Conservation (phyloP, 92 coral and sea anemone species). For the Hydrozoanthus gracilis region DNA sequence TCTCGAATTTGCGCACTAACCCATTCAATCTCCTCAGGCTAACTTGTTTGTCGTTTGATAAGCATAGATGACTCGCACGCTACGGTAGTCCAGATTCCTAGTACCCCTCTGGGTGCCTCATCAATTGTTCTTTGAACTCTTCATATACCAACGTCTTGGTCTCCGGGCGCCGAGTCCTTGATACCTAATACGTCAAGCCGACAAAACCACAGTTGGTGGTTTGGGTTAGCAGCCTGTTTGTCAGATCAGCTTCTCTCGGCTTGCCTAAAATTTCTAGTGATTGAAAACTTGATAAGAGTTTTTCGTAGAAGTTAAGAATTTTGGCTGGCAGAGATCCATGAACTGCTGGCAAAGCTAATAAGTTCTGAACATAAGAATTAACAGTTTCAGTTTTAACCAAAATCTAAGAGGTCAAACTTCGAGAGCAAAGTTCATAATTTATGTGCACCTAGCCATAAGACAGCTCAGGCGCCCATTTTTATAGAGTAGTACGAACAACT, state of each 20-base stretch:
- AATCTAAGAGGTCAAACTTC: no score
- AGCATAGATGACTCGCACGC: not conserved
- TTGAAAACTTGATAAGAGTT: constrained; percentile 60
- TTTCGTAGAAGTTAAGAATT: constrained; percentile 63
- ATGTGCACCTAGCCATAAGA: no score
- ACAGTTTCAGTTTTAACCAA: constrained; percentile 47
- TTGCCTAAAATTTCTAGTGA: constrained; percentile 65
- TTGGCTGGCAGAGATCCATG: constrained; percentile 60
- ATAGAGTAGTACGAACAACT: no score
- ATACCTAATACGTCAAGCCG: constrained; percentile 53
- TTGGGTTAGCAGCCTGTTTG: constrained; percentile 30
- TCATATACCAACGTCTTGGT: constrained; percentile 26
- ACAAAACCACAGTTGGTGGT: constrained; percentile 39
- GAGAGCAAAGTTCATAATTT: no score
- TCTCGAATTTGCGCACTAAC: constrained; percentile 1
- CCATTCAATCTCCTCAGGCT: constrained; percentile 11
- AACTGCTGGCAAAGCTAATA: constrained; percentile 57
- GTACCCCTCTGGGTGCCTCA: not conserved
- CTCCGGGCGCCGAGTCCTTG: constrained; percentile 45
- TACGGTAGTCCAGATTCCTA: not conserved
- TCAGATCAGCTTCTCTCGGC: constrained; percentile 24
- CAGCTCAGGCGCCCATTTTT: no score
- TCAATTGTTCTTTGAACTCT: not conserved
- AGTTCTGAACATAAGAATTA: constrained; percentile 60
- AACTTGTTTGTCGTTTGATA: not conserved